These are phyloP conservation scores for Cephonodes hylas DNA, from an alignment of 2,888 invertebrate genomes.

Conservation along the genomic window DNA sequence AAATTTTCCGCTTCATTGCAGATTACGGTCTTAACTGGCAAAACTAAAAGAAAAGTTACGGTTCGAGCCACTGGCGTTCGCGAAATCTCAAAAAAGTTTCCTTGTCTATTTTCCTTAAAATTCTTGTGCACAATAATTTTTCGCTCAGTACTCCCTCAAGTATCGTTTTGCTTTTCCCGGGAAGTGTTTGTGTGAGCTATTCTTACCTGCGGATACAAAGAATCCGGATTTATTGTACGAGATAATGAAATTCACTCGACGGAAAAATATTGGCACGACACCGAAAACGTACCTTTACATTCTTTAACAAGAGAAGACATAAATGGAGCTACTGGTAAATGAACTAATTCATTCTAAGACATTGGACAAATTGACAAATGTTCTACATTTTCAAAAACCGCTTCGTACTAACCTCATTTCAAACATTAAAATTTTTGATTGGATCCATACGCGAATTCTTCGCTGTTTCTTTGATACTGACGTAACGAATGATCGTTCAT, in stretches of 20 bases:
- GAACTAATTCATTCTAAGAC: too few relatives aligned
- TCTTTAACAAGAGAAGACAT: background rate
- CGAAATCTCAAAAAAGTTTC: constrained; percentile 41
- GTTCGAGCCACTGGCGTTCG: constrained; percentile 24
- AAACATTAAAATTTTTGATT: constrained; percentile 1
- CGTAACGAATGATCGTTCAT: constrained; percentile 52
- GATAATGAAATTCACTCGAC: constrained; percentile 42
- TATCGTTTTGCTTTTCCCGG: constrained; percentile 56
- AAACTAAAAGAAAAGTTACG: constrained; percentile 30
- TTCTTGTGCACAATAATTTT: constrained; percentile 59
- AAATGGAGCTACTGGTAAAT: background rate
- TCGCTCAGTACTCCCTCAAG: constrained; percentile 61
- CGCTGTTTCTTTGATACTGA: constrained; percentile 4
- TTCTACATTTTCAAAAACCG: too few relatives aligned
- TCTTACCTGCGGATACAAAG: constrained; percentile 44
- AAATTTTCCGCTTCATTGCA: constrained; percentile 35
- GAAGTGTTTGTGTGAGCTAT: constrained; percentile 43
- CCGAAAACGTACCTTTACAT: constrained; percentile 23
- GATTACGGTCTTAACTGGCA: constrained; percentile 24
- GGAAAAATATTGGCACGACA: constrained; percentile 30
- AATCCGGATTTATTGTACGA: constrained; percentile 48
- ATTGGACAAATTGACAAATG: too few relatives aligned
- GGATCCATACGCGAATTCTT: background rate
- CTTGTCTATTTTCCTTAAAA: constrained; percentile 56
- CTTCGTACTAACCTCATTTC: background rate